These are phyloP conservation scores for Micrasema longulum DNA, from an alignment of 1,140 invertebrate genomes.

Conservation along the genomic window DNA sequence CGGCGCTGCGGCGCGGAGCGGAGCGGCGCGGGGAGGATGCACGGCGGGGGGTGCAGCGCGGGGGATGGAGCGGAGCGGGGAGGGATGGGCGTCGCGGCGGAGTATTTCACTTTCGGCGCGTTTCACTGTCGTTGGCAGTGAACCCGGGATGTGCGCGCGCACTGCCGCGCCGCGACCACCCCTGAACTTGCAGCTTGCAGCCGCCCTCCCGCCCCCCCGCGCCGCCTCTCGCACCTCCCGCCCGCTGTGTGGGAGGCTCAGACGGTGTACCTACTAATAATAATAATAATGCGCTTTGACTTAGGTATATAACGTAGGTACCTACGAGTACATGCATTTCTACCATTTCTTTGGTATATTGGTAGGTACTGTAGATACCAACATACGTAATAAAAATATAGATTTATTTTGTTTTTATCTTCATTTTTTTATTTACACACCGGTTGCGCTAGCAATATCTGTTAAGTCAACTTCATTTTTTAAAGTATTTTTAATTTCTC, in stretches of 20 bases:
- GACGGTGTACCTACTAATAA: slow-evolving; percentile 6
- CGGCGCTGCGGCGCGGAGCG: slow-evolving; percentile 59
- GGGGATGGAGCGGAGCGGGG: slow-evolving; percentile 30
- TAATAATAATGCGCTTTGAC: too few relatives aligned
- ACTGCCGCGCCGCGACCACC: slow-evolving; percentile 1
- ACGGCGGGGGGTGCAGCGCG: slow-evolving; percentile 30
- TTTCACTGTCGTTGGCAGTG: slow-evolving; percentile 55
- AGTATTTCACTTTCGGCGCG: slow-evolving; percentile 52
- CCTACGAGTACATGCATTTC: too few relatives aligned
- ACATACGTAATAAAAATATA: too few relatives aligned
- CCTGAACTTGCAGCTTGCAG: neutral
- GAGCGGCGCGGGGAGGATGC: slow-evolving; percentile 40
- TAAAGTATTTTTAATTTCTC: too few relatives aligned
- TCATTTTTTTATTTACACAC: too few relatives aligned
- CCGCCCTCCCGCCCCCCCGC: slow-evolving; percentile 28
- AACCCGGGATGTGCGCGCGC: slow-evolving; percentile 38
- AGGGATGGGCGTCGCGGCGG: slow-evolving; percentile 40
- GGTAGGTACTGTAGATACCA: too few relatives aligned
- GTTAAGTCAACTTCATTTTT: too few relatives aligned
- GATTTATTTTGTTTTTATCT: too few relatives aligned
- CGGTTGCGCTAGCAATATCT: too few relatives aligned
- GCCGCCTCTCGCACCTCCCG: neutral
- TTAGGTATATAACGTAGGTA: too few relatives aligned
- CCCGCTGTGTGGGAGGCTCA: slow-evolving; percentile 1
- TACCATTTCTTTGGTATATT: too few relatives aligned